phyloP scores from a whole-genome alignment of 2,113 vertebrate genomes.

The Sander lucioperca region DNA sequence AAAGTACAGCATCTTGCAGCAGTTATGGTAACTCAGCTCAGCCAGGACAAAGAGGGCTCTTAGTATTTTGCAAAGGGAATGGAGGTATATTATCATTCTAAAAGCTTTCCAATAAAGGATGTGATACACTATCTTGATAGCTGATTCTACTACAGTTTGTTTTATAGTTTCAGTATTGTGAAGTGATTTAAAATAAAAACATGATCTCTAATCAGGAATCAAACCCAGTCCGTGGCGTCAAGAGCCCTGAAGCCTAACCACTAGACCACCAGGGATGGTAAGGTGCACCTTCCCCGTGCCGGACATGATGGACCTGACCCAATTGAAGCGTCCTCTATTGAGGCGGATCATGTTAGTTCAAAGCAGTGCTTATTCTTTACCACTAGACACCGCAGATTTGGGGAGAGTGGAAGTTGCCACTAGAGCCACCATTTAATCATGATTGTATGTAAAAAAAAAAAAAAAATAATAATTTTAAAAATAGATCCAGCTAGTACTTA shows the following conservation, averaged over 20 bases:
- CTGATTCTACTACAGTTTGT: not conserved
- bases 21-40: conserved; percentile 16
- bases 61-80: conserved; percentile 67
- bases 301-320: no score
- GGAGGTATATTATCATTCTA: conserved; percentile 80
- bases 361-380: not conserved
- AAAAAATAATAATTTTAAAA: no score
- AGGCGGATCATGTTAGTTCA: no score
- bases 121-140: conserved; percentile 29
- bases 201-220: conserved; percentile 65
- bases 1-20: conserved; percentile 23
- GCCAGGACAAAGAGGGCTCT: conserved; percentile 57
- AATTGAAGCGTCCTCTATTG: no score
- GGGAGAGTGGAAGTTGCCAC: not conserved
- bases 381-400: not conserved
- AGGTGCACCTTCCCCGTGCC: no score
- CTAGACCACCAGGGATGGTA: conserved; percentile 75
- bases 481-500: not conserved
- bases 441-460: conserved; percentile 30
- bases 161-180: not conserved
- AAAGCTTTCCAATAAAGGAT: conserved; percentile 91
- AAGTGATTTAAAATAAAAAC: no score
- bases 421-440: not conserved
- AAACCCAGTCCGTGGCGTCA: conserved; percentile 69
- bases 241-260: conserved; percentile 77